Base-by-base conservation (phyloP, 2,797 vertebrate genomes). In the Luscinia megarhynchos region DNA sequence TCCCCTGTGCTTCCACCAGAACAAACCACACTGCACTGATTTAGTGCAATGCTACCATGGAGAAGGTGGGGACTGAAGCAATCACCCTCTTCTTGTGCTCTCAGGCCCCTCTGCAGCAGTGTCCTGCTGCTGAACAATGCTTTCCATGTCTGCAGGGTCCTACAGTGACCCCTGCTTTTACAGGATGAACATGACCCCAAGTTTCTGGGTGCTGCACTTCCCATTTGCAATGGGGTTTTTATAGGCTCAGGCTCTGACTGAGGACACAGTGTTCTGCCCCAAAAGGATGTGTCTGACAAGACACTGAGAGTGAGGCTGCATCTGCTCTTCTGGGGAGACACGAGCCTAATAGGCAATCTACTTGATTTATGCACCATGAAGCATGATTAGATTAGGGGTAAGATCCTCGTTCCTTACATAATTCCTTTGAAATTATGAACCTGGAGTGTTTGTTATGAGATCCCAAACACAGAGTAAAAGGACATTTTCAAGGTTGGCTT, bases 291-390 rank as follows among this genome's bases (percentile, higher is more conserved):
- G 50, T 45, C 64, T 92, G 41, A 26, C 50, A 66, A 80, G 43
- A 18, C 45, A 74, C 83, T 87, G 58, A 61, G 57, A 77, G 72
- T 22, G 61, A 93, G 79, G 14, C 50, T 87, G 78, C 81, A 95
- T 77, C 82, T 95, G 94, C 54, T 89, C 53, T 91, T 85, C 72
- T 58, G 75, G 68, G 88, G 68, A 95, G 48, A 85, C 51, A 77
- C 0, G 1, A 94, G 64, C 48, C 91, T 94, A 94, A 96, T 85
- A 83, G 75, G 89, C 87, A 96, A 94, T 94, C 87, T 87, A 80
- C 82, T 87, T 93, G 93, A 95, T 96, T 96, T 95, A 96, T 78
- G 82, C 75, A 72, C 87, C 87, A 66, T 85, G 84, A 87, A 95
- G 68, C 57, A 46, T 67, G 79, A 92, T 89, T 77, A 78, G 54